Percentiles rank a stretch among this genome's conserved stretches.
These are phyloP conservation scores for Zaprionus davidi DNA, from an alignment of 1,140 invertebrate species.

Conservation along the genomic window DNA sequence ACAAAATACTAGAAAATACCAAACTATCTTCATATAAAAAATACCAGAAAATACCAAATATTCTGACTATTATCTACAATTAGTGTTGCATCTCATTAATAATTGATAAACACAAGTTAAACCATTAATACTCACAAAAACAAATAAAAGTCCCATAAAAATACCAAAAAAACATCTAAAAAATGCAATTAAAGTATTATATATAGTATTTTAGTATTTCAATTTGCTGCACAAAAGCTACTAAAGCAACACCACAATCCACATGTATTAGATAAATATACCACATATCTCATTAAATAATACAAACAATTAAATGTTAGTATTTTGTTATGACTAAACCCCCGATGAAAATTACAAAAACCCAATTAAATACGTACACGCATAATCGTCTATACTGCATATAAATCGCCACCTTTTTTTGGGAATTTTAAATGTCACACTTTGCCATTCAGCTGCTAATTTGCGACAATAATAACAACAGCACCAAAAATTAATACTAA, in stretches of 20 bases:
- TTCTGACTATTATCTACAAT: no score
- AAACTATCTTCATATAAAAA: no score
- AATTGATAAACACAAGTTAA: not conserved
- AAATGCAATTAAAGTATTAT: not conserved
- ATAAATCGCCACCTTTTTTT: not conserved
- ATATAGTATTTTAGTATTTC: not conserved
- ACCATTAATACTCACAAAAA: not conserved
- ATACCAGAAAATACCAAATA: no score
- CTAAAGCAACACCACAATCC: not conserved
- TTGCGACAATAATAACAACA: not conserved
- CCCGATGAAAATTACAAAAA: not conserved
- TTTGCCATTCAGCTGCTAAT: not conserved
- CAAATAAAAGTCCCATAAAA: not conserved
- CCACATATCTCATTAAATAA: not conserved
- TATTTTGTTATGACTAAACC: not conserved
- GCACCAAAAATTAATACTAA: conserved; percentile 4
- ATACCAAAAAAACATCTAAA: not conserved
- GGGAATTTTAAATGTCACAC: not conserved
- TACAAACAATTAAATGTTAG: not conserved
- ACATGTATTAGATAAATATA: not conserved
- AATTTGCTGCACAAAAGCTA: no score
- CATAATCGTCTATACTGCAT: not conserved
- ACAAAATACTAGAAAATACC: no score
- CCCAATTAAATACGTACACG: not conserved
- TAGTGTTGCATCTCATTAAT: no score